Evolutionary conservation across 2,797 vertebrate genomes (phyloP).

Genomic region (Hemibagrus guttatus): DNA sequence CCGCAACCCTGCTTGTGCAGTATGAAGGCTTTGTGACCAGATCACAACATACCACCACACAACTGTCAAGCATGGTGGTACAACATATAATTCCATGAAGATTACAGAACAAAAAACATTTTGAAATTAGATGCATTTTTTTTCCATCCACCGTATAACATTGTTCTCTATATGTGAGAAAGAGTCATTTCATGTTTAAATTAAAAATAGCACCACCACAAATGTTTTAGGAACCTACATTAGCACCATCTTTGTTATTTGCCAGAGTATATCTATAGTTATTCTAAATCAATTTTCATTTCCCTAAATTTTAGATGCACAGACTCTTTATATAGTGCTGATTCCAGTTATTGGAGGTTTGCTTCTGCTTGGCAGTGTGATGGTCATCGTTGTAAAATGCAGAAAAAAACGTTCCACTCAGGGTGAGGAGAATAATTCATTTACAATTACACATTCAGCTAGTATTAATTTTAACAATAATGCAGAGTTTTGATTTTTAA

Average conservation of each 20-base stretch:
- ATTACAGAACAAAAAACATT: background rate
- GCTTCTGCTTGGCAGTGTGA: constrained; percentile 16
- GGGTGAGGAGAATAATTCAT: constrained; percentile 14
- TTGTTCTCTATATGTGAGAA: too few species aligned
- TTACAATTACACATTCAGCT: background rate
- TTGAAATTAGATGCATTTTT: background rate
- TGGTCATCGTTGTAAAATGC: constrained; percentile 28
- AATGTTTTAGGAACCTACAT: background rate
- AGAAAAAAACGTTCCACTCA: background rate
- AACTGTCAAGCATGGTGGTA: background rate
- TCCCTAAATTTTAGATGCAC: background rate
- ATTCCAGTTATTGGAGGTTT: background rate
- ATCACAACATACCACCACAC: background rate
- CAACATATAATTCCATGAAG: background rate
- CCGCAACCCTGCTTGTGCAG: too few species aligned
- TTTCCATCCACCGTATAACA: background rate
- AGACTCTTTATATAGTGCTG: background rate
- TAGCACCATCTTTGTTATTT: background rate
- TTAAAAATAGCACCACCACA: background rate
- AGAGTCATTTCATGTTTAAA: background rate
- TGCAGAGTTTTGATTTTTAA: background rate
- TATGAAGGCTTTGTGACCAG: background rate
- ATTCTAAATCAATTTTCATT: background rate
- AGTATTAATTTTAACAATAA: background rate
- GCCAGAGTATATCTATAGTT: background rate